phyloP scores from a whole-genome alignment of 2,888 invertebrate genomes.

The Meganola albula region DNA sequence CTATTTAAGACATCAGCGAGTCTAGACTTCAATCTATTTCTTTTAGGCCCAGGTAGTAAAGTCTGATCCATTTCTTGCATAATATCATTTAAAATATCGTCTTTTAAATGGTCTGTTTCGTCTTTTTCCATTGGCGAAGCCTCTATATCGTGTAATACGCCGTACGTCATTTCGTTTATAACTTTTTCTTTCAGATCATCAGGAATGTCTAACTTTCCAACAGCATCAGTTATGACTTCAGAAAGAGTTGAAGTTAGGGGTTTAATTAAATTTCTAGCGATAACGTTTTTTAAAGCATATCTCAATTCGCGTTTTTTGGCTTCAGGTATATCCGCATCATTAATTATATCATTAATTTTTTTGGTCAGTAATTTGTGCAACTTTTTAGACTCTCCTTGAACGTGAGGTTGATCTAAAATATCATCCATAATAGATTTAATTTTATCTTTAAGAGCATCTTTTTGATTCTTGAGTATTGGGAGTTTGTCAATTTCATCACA shows the following conservation, averaged over 20 bases:
- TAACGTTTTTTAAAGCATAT: not conserved
- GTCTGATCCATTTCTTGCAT: not conserved
- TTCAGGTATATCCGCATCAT: not conserved
- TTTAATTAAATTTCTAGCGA: not conserved
- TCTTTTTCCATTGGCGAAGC: not conserved
- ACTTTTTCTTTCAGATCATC: not conserved
- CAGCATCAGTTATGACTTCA: not conserved
- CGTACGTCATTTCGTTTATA: not conserved
- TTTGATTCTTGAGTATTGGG: not conserved
- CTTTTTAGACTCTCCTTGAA: not conserved
- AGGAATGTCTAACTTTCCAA: not conserved
- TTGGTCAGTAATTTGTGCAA: not conserved
- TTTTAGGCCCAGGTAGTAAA: not conserved
- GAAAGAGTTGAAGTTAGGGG: not conserved
- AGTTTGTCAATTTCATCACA: not conserved
- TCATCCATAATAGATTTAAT: constrained; percentile 3
- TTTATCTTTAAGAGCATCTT: constrained; percentile 4
- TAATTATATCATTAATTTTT: not conserved
- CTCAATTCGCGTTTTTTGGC: not conserved
- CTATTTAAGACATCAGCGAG: not conserved
- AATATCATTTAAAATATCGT: not conserved
- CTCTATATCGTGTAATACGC: not conserved
- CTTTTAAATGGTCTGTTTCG: not conserved
- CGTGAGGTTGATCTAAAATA: not conserved
- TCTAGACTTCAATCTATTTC: not conserved